phyloP scores from a whole-genome alignment of 2,113 vertebrate genomes.

The Sorex fumeus region DNA sequence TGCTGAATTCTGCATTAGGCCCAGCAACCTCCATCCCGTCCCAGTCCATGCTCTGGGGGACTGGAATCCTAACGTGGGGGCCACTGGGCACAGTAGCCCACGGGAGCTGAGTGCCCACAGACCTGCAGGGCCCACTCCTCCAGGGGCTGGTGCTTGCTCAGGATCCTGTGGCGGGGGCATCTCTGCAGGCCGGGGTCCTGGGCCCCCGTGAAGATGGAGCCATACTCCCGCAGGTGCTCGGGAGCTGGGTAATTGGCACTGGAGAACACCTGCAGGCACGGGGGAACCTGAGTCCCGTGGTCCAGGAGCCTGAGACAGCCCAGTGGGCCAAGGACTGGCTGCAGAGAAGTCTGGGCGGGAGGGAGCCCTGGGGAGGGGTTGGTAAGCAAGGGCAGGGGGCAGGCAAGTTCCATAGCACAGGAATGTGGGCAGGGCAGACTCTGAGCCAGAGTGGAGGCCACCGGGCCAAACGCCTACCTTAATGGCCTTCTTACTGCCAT shows the following conservation, averaged over 20 bases:
- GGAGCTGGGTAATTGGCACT: slow-evolving; percentile 98
- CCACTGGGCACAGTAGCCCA: background rate
- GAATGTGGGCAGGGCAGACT: background rate
- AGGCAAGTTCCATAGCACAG: background rate
- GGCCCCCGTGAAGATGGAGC: slow-evolving; percentile 94
- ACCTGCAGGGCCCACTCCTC: slow-evolving; percentile 96
- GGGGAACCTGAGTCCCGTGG: background rate
- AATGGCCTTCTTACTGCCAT: slow-evolving; percentile 98
- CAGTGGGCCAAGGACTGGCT: background rate
- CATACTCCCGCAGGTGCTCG: slow-evolving; percentile 94
- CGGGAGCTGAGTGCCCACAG: background rate
- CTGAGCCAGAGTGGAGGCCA: background rate
- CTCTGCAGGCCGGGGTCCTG: slow-evolving; percentile 91
- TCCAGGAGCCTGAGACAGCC: background rate
- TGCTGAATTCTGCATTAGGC: background rate
- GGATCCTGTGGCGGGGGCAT: slow-evolving; percentile 92
- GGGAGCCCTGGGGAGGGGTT: background rate
- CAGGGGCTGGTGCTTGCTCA: slow-evolving; percentile 95
- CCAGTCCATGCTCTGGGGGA: background rate
- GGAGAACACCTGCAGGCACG: slow-evolving; percentile 94
- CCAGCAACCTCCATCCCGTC: too few species aligned
- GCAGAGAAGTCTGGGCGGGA: background rate
- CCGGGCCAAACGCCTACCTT: slow-evolving; percentile 90
- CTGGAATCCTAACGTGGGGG: background rate
- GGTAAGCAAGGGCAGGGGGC: background rate